phyloP scores from a whole-genome alignment of 2,888 invertebrate genomes.

The Anoncus sp. region DNA sequence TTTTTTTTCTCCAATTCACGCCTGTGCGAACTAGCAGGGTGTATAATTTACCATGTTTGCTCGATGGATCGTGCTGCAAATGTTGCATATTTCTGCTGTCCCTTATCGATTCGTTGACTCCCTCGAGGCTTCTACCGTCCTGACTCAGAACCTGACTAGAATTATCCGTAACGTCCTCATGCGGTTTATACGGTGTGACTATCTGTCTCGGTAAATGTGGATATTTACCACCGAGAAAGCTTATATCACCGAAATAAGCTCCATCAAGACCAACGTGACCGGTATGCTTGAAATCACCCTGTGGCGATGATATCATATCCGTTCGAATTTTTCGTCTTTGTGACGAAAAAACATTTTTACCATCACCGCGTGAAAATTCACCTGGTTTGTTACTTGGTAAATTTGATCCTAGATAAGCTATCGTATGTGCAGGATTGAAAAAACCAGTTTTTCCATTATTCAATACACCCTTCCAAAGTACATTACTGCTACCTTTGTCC shows the following conservation, averaged over 20 bases:
- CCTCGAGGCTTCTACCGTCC: constrained; percentile 70
- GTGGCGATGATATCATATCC: constrained; percentile 98
- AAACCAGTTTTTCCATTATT: constrained; percentile 96
- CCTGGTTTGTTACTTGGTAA: constrained; percentile 87
- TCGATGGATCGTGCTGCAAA: constrained; percentile 74
- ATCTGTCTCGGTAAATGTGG: constrained; percentile 94
- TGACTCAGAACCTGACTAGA: constrained; percentile 79
- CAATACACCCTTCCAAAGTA: constrained; percentile 95
- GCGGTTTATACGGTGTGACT: constrained; percentile 95
- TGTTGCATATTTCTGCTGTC: constrained; percentile 76
- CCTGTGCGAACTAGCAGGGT: no score
- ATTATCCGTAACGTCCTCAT: constrained; percentile 87
- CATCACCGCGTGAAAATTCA: constrained; percentile 84
- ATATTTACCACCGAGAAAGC: constrained; percentile 89
- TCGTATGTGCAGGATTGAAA: constrained; percentile 95
- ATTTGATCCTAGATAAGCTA: constrained; percentile 93
- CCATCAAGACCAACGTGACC: constrained; percentile 98
- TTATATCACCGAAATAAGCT: constrained; percentile 97
- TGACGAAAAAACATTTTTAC: constrained; percentile 86
- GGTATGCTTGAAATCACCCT: constrained; percentile 98
- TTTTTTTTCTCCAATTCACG: no score
- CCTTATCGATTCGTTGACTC: constrained; percentile 73
- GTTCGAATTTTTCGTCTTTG: constrained; percentile 88
- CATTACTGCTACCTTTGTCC: constrained; percentile 87
- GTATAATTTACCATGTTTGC: constrained; percentile 78